Base-by-base conservation (phyloP, 2,888 invertebrate species). In the Phania funesta region DNA sequence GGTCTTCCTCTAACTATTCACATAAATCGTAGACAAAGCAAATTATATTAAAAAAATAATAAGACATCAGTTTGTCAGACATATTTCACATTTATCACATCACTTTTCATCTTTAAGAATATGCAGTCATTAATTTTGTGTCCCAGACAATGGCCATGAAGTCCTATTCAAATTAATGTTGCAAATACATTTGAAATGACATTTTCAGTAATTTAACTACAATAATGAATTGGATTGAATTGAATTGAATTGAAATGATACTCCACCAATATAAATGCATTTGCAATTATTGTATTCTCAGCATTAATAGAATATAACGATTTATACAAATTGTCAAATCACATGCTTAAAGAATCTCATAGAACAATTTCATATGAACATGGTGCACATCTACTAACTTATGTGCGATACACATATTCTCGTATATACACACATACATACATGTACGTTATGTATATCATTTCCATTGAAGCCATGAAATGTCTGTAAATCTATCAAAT, bases 161-260 rank as follows among this genome's bases (percentile, higher is more conserved):
- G 35, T 18, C 44, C 64, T 18, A 35, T 73, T 26, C n/a, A 35
- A 65, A 56, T 26, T 54, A 65, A 38, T 65, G 44, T 35, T 54
- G 35, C 64, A 56, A 64, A 13, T 26, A 35, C n/a, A 56, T 32
- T 32, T 64, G 44, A 54, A 6, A 62, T 29, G 60, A n/a, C 50
- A 29, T 62, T 73, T 32, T 52, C 8, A 32, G 32, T 13, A 44
- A 38, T 41, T 41, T 29, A 50, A 68, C 32, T 46, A 22, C 13
- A 44, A 46, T 44, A 18, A 6, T 22, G 9, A 38, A 38, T 38
- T 38, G n/a, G 5, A 13, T 2, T 38, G 2, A 13, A 38, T 3
- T 1, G 32, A 18, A 48, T 62, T 18, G n/a, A 29, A 62, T 38
- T 54, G 26, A 29, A 44, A 54, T 46, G 9, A 60, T 26, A 16